A percentile compares a stretch with the other conserved stretches of the same genome.
phyloP scores from a whole-genome alignment of 2,888 invertebrate genomes.

The Hyalella azteca region DNA sequence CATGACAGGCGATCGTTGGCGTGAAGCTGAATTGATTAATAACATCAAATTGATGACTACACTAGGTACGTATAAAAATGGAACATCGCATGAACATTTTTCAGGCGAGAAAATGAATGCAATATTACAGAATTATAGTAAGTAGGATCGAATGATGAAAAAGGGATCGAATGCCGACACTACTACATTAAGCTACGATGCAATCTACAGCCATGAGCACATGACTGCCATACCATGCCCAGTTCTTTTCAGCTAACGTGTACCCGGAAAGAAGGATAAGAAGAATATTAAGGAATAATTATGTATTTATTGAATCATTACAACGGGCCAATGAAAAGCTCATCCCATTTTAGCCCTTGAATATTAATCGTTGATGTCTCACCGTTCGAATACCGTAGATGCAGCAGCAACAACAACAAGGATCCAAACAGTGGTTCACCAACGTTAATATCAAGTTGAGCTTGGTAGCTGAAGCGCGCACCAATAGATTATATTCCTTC shows the following conservation, averaged over 20 bases:
- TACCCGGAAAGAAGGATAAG: neutral
- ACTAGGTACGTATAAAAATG: no score
- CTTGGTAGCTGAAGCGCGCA: neutral
- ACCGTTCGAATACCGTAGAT: no score
- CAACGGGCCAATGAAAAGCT: neutral
- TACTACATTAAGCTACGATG: neutral
- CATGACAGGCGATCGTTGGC: no score
- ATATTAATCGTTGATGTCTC: no score
- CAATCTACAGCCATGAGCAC: neutral
- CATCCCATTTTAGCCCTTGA: neutral
- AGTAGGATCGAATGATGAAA: slow-evolving; percentile 24
- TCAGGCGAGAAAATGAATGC: no score
- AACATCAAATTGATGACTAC: no score
- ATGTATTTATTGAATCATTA: slow-evolving; percentile 8
- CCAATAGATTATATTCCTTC: neutral
- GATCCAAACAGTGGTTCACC: no score
- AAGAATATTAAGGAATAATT: neutral
- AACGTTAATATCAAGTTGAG: no score
- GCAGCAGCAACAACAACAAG: no score
- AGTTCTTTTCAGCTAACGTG: slow-evolving; percentile 49
- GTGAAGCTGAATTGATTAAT: no score
- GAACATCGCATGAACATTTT: no score
- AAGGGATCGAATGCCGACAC: neutral
- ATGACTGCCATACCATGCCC: slow-evolving; percentile 45
- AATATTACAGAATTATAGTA: neutral